Evolutionary conservation across 2,113 vertebrate genomes (phyloP).

Genomic region (Oenanthe oenanthe): DNA sequence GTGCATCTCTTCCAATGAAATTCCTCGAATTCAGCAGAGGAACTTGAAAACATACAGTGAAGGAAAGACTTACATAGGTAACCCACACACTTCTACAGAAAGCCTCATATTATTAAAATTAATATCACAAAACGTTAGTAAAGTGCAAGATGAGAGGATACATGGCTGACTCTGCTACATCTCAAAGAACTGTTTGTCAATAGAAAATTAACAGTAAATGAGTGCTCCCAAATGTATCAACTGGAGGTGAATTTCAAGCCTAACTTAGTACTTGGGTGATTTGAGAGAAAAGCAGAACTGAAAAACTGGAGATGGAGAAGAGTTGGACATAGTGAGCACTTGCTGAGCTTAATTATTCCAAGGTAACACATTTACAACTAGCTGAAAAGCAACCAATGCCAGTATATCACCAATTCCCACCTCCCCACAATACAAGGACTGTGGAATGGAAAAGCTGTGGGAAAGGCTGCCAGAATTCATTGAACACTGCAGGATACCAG

Average conservation of each 20-base stretch:
- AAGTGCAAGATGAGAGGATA: not conserved
- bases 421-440: rapidly evolving
- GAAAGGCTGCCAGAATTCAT: not conserved
- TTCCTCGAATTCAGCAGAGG: not conserved
- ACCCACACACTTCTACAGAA: not conserved
- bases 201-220: not conserved
- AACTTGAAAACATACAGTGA: not conserved
- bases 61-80: not conserved
- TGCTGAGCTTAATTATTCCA: not conserved
- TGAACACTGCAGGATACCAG: rapidly evolving
- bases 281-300: not conserved
- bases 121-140: not conserved
- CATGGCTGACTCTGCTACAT: not conserved
- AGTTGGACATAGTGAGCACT: rapidly evolving
- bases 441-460: not conserved
- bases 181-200: not conserved
- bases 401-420: not conserved
- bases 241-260: not conserved
- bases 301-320: not conserved
- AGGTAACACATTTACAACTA: not conserved
- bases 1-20: not conserved
- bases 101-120: not conserved
- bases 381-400: not conserved
- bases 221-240: not conserved
- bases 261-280: not conserved